These are phyloP conservation scores for Galleria mellonella DNA, from an alignment of 1,140 invertebrate genomes.

Conservation along the genomic window DNA sequence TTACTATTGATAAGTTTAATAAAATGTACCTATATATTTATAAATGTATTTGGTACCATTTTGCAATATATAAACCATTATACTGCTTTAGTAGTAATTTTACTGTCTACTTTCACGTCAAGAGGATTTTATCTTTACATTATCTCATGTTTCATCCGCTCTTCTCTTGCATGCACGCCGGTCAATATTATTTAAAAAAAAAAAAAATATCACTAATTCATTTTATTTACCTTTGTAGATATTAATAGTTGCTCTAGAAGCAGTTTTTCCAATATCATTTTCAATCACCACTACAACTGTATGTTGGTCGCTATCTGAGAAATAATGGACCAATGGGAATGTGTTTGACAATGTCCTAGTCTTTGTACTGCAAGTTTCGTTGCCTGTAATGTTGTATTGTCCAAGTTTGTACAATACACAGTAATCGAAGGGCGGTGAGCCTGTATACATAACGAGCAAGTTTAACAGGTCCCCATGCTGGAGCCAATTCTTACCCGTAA, in stretches of 20 bases:
- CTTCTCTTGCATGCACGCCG: too few relatives aligned
- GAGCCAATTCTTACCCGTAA: constrained; percentile 85
- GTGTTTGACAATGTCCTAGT: constrained; percentile 70
- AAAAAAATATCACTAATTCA: too few relatives aligned
- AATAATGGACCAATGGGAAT: constrained; percentile 80
- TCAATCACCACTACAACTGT: constrained; percentile 84
- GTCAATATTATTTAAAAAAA: too few relatives aligned
- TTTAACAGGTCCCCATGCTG: constrained; percentile 85
- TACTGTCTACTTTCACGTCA: too few relatives aligned
- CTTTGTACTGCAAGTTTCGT: constrained; percentile 79
- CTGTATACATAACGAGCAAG: constrained; percentile 81
- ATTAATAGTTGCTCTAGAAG: constrained; percentile 83
- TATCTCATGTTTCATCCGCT: too few relatives aligned
- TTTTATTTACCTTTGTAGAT: constrained; percentile 91
- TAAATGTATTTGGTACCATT: too few relatives aligned
- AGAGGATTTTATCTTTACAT: too few relatives aligned
- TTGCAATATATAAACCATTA: too few relatives aligned
- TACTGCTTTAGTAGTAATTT: too few relatives aligned
- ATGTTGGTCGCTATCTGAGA: constrained; percentile 78
- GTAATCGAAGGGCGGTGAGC: constrained; percentile 80
- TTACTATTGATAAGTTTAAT: too few relatives aligned
- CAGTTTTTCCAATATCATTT: constrained; percentile 81
- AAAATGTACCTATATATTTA: too few relatives aligned
- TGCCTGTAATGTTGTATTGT: constrained; percentile 85
- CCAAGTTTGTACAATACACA: constrained; percentile 79